Evolutionary conservation across 2,113 vertebrate genomes (phyloP), one percentile per base, ranked within the genome.

Genomic region (Petrocephalus zakoni): DNA sequence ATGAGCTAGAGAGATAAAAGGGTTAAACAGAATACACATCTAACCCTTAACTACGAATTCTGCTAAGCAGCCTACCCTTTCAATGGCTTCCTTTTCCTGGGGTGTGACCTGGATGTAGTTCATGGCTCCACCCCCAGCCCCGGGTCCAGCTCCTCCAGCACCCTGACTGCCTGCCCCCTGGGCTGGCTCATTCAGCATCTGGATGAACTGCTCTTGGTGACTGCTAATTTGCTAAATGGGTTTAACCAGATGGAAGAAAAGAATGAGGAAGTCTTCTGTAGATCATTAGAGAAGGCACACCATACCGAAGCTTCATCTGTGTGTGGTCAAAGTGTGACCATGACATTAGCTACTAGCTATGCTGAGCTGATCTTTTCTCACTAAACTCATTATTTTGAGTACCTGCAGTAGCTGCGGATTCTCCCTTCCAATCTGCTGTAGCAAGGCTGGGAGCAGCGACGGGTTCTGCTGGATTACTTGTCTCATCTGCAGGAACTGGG

Each of bases 41-140:
- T 25, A 29, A 29, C 11, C 61, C n/a, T 25, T 25, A 64, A 25
- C 61, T n/a, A 64, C 19, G 1, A 55, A 55, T 7, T 10, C n/a
- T 37, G 2, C 17, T 21, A 13, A 10, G 29, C 2, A 37, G 86
- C 96, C 96, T 90, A 99, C 97, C 96, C 98, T 96, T 93, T 99
- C 98, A 92, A 99, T 98, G 94, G 98, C 98, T 96, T 99, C 97
- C 93, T 99, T 99, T 93, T 99, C 98, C 95, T 98, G 98, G 92
- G 97, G 97, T n/a, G 98, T 99, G 93, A 99, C 97, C 96, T 99
- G 97, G 95, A 99, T 99, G 92, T 98, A 99, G 95, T 96, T 98
- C 96, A 96, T 97, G 3, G 96, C 96, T 90, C 95, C 96, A 21
- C 94, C 96, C 91, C 97, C 94, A 91, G 95, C 90, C 90, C 97